These are phyloP conservation scores for Nephrotoma flavescens DNA, from an alignment of 2,888 invertebrate genomes.

Conservation along the genomic window DNA sequence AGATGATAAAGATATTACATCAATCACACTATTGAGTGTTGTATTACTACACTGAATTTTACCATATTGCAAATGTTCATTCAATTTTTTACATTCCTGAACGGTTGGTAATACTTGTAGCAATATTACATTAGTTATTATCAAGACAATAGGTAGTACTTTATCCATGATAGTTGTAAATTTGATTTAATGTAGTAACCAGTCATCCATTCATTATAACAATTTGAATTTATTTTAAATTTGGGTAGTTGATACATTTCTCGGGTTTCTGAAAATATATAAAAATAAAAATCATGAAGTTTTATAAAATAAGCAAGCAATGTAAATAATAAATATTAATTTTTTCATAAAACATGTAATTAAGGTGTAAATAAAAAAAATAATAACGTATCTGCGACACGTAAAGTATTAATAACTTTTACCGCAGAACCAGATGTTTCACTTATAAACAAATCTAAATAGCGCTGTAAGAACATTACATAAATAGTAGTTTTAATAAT, in stretches of 20 bases:
- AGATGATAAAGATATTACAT: neutral
- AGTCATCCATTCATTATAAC: slow-evolving; percentile 4
- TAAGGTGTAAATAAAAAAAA: no score
- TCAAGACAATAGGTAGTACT: neutral
- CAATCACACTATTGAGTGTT: neutral
- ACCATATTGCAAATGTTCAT: neutral
- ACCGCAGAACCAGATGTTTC: neutral
- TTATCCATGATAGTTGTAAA: slow-evolving; percentile 7
- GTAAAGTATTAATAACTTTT: neutral
- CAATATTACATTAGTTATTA: slow-evolving; percentile 1
- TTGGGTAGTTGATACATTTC: slow-evolving; percentile 2
- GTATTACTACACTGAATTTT: neutral
- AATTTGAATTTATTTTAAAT: neutral
- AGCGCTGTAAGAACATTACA: no score
- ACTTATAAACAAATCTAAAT: neutral
- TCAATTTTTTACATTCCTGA: neutral
- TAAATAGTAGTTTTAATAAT: no score
- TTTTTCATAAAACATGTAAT: no score
- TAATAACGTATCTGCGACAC: neutral
- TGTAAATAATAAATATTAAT: neutral
- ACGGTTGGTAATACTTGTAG: neutral
- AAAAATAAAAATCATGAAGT: neutral
- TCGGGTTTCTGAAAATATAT: neutral
- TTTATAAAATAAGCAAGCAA: neutral
- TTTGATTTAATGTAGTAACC: slow-evolving; percentile 6